Base-by-base conservation (phyloP, 2,797 vertebrate genomes). In the Chrosomus eos region DNA sequence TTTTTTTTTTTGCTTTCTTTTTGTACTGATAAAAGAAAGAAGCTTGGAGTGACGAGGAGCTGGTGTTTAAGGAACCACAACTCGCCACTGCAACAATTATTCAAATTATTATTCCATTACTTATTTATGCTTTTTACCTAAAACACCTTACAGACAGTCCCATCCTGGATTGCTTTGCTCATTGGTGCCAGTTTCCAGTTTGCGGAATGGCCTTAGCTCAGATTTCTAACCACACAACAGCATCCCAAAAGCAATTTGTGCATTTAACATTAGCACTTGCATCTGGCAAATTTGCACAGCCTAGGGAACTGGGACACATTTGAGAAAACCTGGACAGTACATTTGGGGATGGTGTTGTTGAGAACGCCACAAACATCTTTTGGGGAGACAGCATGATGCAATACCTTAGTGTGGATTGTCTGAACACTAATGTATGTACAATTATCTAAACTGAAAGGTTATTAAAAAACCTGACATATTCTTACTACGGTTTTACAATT, bases 211-310 rank as follows among this genome's bases (percentile, higher is more conserved):
- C 43, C 64, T 53, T 38, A 28, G n/a, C 33, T 36, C 21, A 80
- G 45, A 68, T 80, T n/a, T 60, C 21, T 48, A 74, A 74, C 40
- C 43, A 53, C 16, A 48, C 31, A 14, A 36, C 14, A 26, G 48
- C 70, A 58, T 38, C 3, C 18, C 64, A 31, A 84, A 68, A 81
- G 86, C 85, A 75, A 58, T 40, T 13, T 28, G 53, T 21, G 82
- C 79, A 74, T 84, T 71, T 79, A 88, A 81, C 81, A 88, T 8
- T 43, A 85, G 48, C 58, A 13, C 19, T 31, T 85, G 77, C 82
- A 76, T 81, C 71, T 77, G 48, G 82, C 76, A 55, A 18, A 78
- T 28, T 26, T n/a, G 67, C 48, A 53, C 8, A 31, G 45, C 81
- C 60, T 36, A 28, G 66, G 85, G 60, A 81, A 66, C 26, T 72